Conservation (phyloP, 2,888 invertebrate species). For the Dryadula phaetusa region DNA sequence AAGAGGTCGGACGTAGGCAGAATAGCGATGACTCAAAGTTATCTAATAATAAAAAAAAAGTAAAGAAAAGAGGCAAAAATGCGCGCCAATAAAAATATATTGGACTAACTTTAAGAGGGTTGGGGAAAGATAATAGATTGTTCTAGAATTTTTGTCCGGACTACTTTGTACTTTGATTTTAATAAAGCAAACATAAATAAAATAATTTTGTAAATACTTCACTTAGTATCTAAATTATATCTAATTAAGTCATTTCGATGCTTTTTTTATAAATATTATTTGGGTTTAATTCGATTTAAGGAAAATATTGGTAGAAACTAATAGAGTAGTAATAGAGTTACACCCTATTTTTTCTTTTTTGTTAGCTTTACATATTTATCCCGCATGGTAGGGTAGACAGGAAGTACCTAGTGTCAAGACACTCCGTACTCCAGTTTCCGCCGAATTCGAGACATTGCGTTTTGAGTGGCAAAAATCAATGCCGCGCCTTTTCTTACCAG, state of each 20-base stretch:
- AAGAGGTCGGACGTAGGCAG: constrained; percentile 38
- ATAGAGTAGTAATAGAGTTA: too few species aligned
- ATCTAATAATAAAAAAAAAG: constrained; percentile 36
- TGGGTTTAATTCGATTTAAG: too few species aligned
- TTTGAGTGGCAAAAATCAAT: too few species aligned
- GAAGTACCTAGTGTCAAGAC: too few species aligned
- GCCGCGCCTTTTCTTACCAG: too few species aligned
- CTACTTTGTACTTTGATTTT: constrained; percentile 8
- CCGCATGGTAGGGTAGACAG: too few species aligned
- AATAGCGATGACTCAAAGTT: constrained; percentile 37
- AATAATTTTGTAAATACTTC: neutral
- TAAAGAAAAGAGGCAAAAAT: constrained; percentile 29
- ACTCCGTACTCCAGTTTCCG: too few species aligned
- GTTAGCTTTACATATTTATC: too few species aligned
- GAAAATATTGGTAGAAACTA: too few species aligned
- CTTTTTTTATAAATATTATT: too few species aligned
- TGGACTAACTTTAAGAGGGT: constrained; percentile 32
- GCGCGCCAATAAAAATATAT: constrained; percentile 37
- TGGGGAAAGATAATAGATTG: constrained; percentile 23
- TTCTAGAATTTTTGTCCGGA: constrained; percentile 24
- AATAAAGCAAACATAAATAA: constrained; percentile 2
- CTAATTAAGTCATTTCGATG: neutral
- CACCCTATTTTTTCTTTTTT: too few species aligned
- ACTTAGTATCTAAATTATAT: neutral
- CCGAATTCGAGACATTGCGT: too few species aligned